phyloP scores from a whole-genome alignment of 2,797 vertebrate species.

The Danio kyathit region DNA sequence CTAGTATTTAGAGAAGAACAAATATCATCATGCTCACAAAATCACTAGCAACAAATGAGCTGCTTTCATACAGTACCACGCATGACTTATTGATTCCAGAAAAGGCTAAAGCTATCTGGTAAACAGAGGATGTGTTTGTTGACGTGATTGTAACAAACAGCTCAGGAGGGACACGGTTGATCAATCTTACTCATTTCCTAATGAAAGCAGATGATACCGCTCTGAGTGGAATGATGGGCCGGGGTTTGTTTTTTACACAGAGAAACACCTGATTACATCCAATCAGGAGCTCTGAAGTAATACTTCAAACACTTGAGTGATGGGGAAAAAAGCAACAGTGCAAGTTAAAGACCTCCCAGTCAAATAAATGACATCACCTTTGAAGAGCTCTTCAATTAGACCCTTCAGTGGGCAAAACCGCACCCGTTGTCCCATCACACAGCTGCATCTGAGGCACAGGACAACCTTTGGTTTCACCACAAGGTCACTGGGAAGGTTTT shows the following conservation, averaged over 20 bases:
- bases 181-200: slow-evolving; percentile 32
- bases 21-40: slow-evolving; percentile 56
- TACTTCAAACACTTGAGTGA: slow-evolving; percentile 49
- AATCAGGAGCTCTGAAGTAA: slow-evolving; percentile 53
- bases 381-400: slow-evolving; percentile 28
- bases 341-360: slow-evolving; percentile 17
- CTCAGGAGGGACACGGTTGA: slow-evolving; percentile 17
- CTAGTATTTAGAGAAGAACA: slow-evolving; percentile 32
- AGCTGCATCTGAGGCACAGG: slow-evolving; percentile 29
- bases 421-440: slow-evolving; percentile 32
- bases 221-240: neutral
- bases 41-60: slow-evolving; percentile 55
- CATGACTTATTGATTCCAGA: slow-evolving; percentile 52
- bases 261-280: slow-evolving; percentile 42
- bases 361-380: slow-evolving; percentile 46
- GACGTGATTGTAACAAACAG: slow-evolving; percentile 51
- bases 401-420: slow-evolving; percentile 32
- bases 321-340: slow-evolving; percentile 28
- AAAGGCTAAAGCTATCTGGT: slow-evolving; percentile 54
- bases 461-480: slow-evolving; percentile 43
- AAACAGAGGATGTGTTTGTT: slow-evolving; percentile 50
- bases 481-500: slow-evolving; percentile 45
- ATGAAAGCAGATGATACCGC: slow-evolving; percentile 41
- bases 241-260: slow-evolving; percentile 46
- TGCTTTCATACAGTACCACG: slow-evolving; percentile 43